Evolutionary conservation across 2,888 invertebrate genomes (phyloP), one percentile per base, ranked within the genome.

Genomic region (Rutpela maculata): DNA sequence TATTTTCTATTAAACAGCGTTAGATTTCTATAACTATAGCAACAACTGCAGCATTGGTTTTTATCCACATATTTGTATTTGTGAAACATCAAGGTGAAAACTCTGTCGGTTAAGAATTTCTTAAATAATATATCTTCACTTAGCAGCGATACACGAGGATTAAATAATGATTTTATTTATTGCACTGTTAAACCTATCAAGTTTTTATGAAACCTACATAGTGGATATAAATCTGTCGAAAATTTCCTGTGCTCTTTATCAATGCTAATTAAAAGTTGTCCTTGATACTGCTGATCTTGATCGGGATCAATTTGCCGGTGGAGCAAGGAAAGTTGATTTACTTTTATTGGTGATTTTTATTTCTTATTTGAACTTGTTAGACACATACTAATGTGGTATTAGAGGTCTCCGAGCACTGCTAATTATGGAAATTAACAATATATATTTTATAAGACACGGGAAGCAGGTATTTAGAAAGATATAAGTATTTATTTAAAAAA

Each of bases 61-160:
- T 63, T 57, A 57, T 69, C 69, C 19, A 62, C 75, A 69, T 75
- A 75, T 69, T 69, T 72, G 76, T 76, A 62, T 73, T 73, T 72
- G 76, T 76, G 76, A 76, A 76, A 76, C 68, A 76, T 50, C 67
- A 63, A 63, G 72, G 69, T 76, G 76, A 72, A 76, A 67, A 73
- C 73, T 35, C 15, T 35, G n/a, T 35, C 69, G 65, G 43, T 18
- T 43, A 63, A 63, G 62, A 35, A 62, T 19, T 43, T 15, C 18
- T 38, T 18, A 43, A 65, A 43, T 65, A 19, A 65, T 19, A 65
- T 43, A 11, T 65, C 38, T 12, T 65, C 12, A 18, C 38, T 65
- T 62, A 19, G 38, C 4, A 65, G 43, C 19, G 5, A 17, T 65
- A 19, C 43, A 22, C 15, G 2, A 1, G 10, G 43, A 43, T 65